Percentiles rank a stretch among this genome's conserved stretches.
phyloP scores from a whole-genome alignment of 2,888 invertebrate genomes.

The Tetranychus truncatus region DNA sequence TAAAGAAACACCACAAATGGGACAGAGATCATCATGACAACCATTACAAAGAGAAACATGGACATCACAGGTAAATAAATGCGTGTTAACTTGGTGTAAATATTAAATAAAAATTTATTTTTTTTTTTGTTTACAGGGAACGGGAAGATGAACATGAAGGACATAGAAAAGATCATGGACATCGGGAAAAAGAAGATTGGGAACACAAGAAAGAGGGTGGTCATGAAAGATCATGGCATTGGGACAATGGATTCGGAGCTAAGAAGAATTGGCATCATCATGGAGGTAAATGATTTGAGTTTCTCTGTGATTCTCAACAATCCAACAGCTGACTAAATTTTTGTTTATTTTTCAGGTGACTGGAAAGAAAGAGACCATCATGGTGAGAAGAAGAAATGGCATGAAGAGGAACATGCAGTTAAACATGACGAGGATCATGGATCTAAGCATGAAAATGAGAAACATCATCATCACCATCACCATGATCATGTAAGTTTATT shows the following conservation, averaged over 20 bases:
- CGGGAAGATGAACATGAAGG: constrained; percentile 4
- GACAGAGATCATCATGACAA: constrained; percentile 7
- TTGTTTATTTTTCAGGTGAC: not conserved
- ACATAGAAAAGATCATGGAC: not conserved
- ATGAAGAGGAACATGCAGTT: constrained; percentile 7
- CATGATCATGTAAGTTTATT: not conserved
- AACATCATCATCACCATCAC: not conserved
- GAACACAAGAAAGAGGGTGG: constrained; percentile 2
- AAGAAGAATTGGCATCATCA: constrained; percentile 9
- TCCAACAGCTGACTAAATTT: not conserved
- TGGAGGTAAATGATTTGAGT: not conserved
- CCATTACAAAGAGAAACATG: not conserved
- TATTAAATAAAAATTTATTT: not conserved
- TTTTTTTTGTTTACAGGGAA: not conserved
- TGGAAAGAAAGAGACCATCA: constrained; percentile 8
- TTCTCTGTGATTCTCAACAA: not conserved
- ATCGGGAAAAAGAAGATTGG: constrained; percentile 3
- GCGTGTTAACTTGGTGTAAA: not conserved
- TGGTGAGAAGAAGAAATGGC: constrained; percentile 8
- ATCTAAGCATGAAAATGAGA: not conserved
- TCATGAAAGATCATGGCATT: constrained; percentile 4
- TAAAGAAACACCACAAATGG: not conserved
- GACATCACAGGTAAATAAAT: not conserved
- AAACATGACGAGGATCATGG: constrained; percentile 2
- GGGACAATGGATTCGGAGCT: constrained; percentile 6